These are phyloP conservation scores for Pimpla rufipes DNA, from an alignment of 2,888 invertebrate species.

Conservation along the genomic window DNA sequence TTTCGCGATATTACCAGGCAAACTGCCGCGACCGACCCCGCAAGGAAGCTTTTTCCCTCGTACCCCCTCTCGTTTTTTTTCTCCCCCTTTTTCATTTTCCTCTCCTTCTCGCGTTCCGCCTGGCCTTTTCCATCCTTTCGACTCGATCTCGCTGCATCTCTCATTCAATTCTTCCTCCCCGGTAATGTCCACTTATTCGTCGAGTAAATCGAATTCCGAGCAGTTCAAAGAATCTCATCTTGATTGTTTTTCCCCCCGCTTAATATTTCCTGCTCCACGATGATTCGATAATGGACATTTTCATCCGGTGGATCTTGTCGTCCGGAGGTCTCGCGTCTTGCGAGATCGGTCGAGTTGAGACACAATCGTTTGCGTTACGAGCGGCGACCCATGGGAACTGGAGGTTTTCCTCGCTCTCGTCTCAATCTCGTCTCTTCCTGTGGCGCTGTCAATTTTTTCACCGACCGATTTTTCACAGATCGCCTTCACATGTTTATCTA, in stretches of 20 bases:
- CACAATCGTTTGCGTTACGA: not conserved
- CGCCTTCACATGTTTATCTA: not conserved
- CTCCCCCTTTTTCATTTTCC: constrained; percentile 29
- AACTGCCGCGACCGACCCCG: constrained; percentile 68
- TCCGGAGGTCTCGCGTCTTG: too few species aligned
- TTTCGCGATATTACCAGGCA: constrained; percentile 83
- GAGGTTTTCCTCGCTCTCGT: not conserved
- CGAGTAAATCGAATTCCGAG: constrained; percentile 64
- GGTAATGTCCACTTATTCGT: constrained; percentile 15
- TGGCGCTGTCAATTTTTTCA: not conserved
- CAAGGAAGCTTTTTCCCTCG: constrained; percentile 64
- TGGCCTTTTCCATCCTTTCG: constrained; percentile 12
- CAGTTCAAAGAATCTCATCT: constrained; percentile 48
- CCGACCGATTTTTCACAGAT: not conserved
- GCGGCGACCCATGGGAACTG: not conserved
- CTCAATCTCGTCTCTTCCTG: not conserved
- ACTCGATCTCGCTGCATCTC: not conserved
- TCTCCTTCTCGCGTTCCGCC: constrained; percentile 32
- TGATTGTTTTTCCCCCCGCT: constrained; percentile 41
- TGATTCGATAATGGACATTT: constrained; percentile 26
- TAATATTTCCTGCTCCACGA: constrained; percentile 17
- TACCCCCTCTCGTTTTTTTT: constrained; percentile 38
- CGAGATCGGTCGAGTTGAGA: not conserved
- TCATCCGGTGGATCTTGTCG: not conserved
- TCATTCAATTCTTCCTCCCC: constrained; percentile 42